Evolutionary conservation across 2,888 invertebrate genomes (phyloP).

Genomic region (Andrena bucephala): DNA sequence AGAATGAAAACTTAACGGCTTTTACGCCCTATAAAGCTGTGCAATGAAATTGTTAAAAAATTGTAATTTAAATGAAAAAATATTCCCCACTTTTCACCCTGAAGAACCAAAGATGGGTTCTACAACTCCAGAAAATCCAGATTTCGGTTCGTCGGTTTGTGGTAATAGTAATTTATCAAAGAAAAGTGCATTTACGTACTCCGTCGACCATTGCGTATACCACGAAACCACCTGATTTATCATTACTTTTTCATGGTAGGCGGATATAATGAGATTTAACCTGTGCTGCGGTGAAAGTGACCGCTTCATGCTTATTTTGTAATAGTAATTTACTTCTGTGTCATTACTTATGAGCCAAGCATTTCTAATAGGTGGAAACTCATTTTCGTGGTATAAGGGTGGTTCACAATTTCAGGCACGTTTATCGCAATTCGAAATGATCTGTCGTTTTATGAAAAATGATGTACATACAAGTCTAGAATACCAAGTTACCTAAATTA

Average conservation of each 20-base stretch:
- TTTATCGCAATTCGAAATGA: background rate
- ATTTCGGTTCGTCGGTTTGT: background rate
- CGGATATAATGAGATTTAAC: background rate
- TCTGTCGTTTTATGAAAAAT: background rate
- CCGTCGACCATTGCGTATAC: background rate
- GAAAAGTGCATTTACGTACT: background rate
- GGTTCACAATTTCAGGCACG: background rate
- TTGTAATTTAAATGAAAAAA: no score
- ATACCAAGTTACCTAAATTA: background rate
- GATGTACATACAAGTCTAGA: background rate
- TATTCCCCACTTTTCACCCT: no score
- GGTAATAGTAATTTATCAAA: background rate
- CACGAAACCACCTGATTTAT: no score
- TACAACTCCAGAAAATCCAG: no score
- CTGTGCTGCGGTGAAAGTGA: slow-evolving; percentile 1
- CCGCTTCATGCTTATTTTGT: background rate
- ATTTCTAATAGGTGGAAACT: slow-evolving; percentile 4
- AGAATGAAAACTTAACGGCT: no score
- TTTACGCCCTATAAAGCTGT: no score
- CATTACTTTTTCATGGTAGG: background rate
- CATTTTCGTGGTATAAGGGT: background rate
- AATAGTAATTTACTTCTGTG: background rate
- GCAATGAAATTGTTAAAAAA: no score
- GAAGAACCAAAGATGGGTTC: no score
- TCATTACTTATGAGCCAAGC: background rate